These are phyloP conservation scores for Manis pentadactyla DNA, from an alignment of 2,797 vertebrate species.

Conservation along the genomic window DNA sequence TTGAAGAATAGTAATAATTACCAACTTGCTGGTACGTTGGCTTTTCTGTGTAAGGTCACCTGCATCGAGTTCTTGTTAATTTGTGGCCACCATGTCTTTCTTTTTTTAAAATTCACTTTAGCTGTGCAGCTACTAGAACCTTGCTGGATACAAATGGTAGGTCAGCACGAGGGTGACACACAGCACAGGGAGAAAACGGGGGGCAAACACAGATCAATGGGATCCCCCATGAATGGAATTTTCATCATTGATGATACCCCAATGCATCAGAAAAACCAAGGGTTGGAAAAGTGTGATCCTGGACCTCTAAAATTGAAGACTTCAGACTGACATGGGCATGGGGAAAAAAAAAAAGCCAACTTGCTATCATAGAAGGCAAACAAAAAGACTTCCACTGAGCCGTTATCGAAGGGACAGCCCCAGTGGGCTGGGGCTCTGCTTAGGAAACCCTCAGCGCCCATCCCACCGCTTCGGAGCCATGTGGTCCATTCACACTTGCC, in stretches of 20 bases:
- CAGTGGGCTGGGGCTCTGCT: neutral
- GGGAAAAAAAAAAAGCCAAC: neutral
- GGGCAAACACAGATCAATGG: conserved; percentile 74
- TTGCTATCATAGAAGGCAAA: neutral
- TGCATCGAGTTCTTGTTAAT: neutral
- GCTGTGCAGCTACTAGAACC: conserved; percentile 34
- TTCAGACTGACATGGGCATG: neutral
- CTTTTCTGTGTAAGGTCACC: conserved; percentile 72
- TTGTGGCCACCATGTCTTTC: conserved; percentile 44
- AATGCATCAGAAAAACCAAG: neutral
- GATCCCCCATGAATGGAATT: neutral
- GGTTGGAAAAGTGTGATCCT: neutral
- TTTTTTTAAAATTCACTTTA: conserved; percentile 55
- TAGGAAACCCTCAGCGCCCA: neutral
- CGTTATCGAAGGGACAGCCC: neutral
- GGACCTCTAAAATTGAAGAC: neutral
- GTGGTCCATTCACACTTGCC: neutral
- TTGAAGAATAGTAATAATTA: conserved; percentile 69
- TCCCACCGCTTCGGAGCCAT: neutral
- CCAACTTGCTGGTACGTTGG: conserved; percentile 55
- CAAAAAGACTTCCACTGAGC: neutral
- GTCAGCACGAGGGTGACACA: conserved; percentile 71
- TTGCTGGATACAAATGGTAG: conserved; percentile 42
- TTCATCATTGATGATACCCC: neutral
- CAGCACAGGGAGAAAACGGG: conserved; percentile 43